These are phyloP conservation scores for Morpho deidamia DNA, from an alignment of 2,888 invertebrate species.

Conservation along the genomic window DNA sequence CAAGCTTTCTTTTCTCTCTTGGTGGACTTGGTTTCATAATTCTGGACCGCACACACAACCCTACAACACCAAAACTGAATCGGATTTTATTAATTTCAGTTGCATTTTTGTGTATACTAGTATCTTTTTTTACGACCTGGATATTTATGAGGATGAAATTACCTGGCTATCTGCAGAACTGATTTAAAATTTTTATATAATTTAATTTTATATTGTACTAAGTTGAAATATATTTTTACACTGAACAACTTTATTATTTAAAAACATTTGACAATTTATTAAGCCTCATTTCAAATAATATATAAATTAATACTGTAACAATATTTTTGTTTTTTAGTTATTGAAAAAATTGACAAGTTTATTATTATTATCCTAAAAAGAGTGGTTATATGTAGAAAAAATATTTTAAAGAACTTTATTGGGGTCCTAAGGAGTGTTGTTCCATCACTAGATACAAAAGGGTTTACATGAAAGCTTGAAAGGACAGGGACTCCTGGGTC, in stretches of 20 bases:
- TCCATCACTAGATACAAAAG: no score
- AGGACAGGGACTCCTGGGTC: no score
- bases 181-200: constrained; percentile 31
- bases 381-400: no score
- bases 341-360: no score
- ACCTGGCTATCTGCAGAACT: constrained; percentile 88
- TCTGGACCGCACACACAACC: constrained; percentile 95
- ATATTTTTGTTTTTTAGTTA: no score
- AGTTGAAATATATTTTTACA: constrained; percentile 21
- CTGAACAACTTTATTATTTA: not conserved
- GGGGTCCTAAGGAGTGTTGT: no score
- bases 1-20: constrained; percentile 97
- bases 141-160: constrained; percentile 99
- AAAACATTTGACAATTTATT: no score
- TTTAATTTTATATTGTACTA: constrained; percentile 9
- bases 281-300: not conserved
- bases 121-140: constrained; percentile 97
- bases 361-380: no score
- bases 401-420: no score
- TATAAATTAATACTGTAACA: not conserved
- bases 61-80: constrained; percentile 92
- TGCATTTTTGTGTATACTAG: constrained; percentile 93
- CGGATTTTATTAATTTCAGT: constrained; percentile 92
- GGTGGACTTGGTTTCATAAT: constrained; percentile 98
- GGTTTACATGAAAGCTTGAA: no score